These are phyloP conservation scores for Sminthurides bifidus DNA, from an alignment of 1,140 invertebrate genomes.

Conservation along the genomic window DNA sequence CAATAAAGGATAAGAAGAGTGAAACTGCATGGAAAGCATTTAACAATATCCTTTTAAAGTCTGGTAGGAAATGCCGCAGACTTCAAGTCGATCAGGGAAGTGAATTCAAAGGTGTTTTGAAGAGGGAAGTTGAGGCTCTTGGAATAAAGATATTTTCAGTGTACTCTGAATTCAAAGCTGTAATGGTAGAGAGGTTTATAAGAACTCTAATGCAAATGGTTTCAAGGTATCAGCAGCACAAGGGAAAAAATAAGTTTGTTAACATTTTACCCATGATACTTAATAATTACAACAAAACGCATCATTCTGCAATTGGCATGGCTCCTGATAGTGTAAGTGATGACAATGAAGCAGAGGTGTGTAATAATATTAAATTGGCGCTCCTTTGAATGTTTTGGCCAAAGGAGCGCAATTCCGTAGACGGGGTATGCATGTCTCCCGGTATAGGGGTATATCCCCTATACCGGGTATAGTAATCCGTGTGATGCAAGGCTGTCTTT, in stretches of 20 bases:
- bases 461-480: too few relatives aligned
- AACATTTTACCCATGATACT: constrained; percentile 1
- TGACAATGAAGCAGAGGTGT: constrained; percentile 8
- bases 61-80: background rate
- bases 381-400: too few relatives aligned
- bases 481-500: too few relatives aligned
- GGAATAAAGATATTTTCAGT: background rate
- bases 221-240: constrained; percentile 4
- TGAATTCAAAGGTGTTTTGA: constrained; percentile 4
- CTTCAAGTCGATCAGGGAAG: constrained; percentile 1
- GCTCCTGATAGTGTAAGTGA: constrained; percentile 2
- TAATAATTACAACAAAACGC: constrained; percentile 1
- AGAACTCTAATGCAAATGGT: constrained; percentile 5
- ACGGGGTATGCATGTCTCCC: too few relatives aligned
- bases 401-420: too few relatives aligned
- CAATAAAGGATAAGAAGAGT: too few relatives aligned
- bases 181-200: constrained; percentile 7
- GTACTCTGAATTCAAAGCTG: background rate
- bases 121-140: background rate
- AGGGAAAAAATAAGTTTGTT: constrained; percentile 12
- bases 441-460: too few relatives aligned
- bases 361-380: too few relatives aligned
- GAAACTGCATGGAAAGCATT: too few relatives aligned
- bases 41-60: too few relatives aligned
- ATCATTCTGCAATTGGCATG: constrained; percentile 3